Base-by-base conservation (phyloP, 2,888 invertebrate genomes). In the Epicampocera succincta region DNA sequence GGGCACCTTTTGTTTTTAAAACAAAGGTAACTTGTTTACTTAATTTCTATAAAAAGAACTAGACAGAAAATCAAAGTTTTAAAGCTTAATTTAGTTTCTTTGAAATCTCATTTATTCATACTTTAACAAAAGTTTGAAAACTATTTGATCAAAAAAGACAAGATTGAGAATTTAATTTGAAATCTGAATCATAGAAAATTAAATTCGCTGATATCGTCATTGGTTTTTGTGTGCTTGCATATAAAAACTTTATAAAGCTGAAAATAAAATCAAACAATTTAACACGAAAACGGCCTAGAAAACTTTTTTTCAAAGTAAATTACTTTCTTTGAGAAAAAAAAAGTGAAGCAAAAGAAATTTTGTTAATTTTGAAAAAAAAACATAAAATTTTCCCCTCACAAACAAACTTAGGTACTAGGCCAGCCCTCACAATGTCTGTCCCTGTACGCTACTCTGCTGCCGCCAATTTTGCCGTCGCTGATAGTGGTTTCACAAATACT, bases 351-450 rank as follows among this genome's bases (percentile, higher is more conserved):
- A 46, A 68, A 56, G 9, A 58, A 56, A 40, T 56, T 72, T 52
- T 80, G 56, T 68, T 77, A 58, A 73, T 69, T 61, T 79, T 33
- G 40, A 44, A 69, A 84, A 83, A 80, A 84, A 84, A 82, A 38
- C 69, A 74, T 61, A 78, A 82, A 74, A 74, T 78, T 71, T 78
- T 78, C 54, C 69, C 58, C 69, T 71, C 66, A 78, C 69, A 74
- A 85, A 83, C 83, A 74, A 78, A 81, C 48, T 85, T 88, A 91
- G 91, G 91, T 91, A 91, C 91, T 91, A 91, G 91, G 91, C 91
- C 91, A 91, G 91, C 91, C 91, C 91, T 91, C 90, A 91, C 89
- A 90, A 91, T 91, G 91, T 91, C 91, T 91, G 91, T 90, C 90
- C 91, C 91, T 91, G 91, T 90, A 90, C 90, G 90, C 90, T 90